Base-by-base conservation (phyloP, 2,888 invertebrate genomes). In the Hydroisotoma schaefferi region DNA sequence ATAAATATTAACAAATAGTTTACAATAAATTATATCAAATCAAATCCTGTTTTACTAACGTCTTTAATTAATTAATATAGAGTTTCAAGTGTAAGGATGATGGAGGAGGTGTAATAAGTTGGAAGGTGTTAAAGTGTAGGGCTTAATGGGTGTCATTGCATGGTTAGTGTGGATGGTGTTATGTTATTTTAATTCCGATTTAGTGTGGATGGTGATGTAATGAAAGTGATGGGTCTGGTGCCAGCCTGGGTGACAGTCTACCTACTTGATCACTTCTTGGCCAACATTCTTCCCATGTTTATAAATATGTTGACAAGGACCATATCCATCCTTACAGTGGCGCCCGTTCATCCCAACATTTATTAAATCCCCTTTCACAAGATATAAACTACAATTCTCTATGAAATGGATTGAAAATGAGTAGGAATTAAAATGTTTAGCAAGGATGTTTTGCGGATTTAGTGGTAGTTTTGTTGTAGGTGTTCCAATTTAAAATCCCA, bases 401-500 rank as follows among this genome's bases (percentile, higher is more conserved):
- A 33, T n/a, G n/a, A n/a, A 15, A 40, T 15, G 40, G 20, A 40
- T 40, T 40, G 3, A 40, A 40, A 20, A 40, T 40, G 40, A 40
- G 33, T 33, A 33, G 8, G 33, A 33, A 40, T 40, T 5, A 20
- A 40, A 4, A 40, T 15, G 20, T 5, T n/a, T n/a, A n/a, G n/a
- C n/a, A 15, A 18, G 40, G 15, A 40, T 40, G 15, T 40, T 40
- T 40, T 15, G 40, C 40, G n/a, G 40, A 40, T 40, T 40, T 10
- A 10, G 15, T 20, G 8, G 15, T 10, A 33, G 8, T 33, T 33
- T 33, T 46, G 22, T 25, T 46, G 59, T 63, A 59, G 59, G 63
- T 63, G 63, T 63, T 54, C 63, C 63, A 63, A 57, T 63, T 63
- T 63, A 63, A 63, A 63, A 63, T 63, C 55, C 49, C 33, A 54